Conservation (phyloP, 2,888 invertebrate genomes). For the Blomia tropicalis region DNA sequence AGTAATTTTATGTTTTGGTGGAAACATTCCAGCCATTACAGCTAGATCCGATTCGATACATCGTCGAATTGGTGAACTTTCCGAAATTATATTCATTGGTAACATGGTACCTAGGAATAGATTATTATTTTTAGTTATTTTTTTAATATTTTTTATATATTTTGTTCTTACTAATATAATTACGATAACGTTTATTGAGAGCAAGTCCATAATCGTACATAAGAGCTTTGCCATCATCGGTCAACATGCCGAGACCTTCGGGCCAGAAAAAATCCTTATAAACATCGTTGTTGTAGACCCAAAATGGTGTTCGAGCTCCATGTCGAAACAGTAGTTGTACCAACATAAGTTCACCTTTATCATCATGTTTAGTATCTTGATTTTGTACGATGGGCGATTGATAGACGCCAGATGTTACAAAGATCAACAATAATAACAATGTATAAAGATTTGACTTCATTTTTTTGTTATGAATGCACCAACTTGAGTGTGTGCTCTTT, state of each 20-base stretch:
- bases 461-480: no score
- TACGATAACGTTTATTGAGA: conserved; percentile 1
- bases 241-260: conserved; percentile 17
- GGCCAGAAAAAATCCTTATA: background rate
- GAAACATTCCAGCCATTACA: conserved; percentile 14
- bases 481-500: no score
- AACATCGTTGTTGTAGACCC: conserved; percentile 6
- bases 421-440: no score
- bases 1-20: conserved; percentile 15
- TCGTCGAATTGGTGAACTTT: conserved; percentile 4
- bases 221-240: conserved; percentile 17
- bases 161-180: conserved; percentile 13
- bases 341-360: background rate
- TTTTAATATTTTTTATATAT: no score
- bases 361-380: no score
- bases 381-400: no score
- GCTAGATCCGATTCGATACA: conserved; percentile 16
- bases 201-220: conserved; percentile 17
- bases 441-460: no score
- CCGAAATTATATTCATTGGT: background rate
- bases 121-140: no score
- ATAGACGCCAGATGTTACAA: no score
- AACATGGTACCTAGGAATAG: background rate
- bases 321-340: conserved; percentile 18
- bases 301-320: conserved; percentile 21